Conservation (phyloP, 2,797 vertebrate species). For the Chelmon rostratus region DNA sequence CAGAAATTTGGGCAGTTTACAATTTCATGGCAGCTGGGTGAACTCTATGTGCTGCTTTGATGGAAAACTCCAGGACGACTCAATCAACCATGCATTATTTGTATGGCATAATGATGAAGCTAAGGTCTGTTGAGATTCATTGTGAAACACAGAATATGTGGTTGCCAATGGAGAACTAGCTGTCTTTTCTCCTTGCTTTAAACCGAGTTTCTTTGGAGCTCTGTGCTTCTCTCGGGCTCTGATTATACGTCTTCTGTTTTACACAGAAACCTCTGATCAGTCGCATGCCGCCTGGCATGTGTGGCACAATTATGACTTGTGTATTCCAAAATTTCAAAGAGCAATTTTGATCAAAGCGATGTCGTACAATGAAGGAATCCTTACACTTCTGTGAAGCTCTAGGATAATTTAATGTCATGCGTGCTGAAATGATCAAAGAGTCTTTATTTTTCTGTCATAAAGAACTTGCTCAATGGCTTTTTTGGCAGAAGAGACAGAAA, state of each 20-base stretch:
- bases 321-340: conserved; percentile 69
- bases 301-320: conserved; percentile 48
- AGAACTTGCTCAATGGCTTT: conserved; percentile 42
- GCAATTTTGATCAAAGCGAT: conserved; percentile 75
- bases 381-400: conserved; percentile 50
- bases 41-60: neutral
- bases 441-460: conserved; percentile 65
- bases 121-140: neutral
- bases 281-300: neutral
- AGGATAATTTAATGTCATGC: conserved; percentile 61
- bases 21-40: neutral
- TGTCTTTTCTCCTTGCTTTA: neutral
- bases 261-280: conserved; percentile 57
- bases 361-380: conserved; percentile 55
- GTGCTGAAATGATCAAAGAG: conserved; percentile 65
- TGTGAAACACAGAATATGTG: neutral
- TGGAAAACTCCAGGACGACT: neutral
- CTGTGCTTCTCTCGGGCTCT: conserved; percentile 11
- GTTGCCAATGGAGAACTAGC: neutral
- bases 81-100: neutral
- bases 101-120: neutral
- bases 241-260: conserved; percentile 43
- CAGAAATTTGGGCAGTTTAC: no score
- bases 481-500: conserved; percentile 39
- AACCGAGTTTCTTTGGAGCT: conserved; percentile 10